Evolutionary conservation across 2,113 vertebrate genomes (phyloP), one percentile per base, ranked within the genome.

Genomic region (Coturnix japonica): DNA sequence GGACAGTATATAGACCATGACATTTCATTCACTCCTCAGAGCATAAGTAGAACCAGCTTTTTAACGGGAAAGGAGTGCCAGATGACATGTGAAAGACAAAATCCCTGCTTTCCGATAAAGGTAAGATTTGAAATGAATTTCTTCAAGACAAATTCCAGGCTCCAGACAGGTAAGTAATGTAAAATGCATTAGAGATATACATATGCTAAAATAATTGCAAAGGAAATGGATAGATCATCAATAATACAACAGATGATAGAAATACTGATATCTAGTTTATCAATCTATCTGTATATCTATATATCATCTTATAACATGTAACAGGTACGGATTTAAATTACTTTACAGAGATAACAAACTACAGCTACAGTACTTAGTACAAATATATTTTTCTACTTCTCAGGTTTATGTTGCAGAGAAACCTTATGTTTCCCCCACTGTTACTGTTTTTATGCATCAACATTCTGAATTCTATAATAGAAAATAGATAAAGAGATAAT

Each of bases 1-100:
- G 99, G 99, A 26, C 99, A 99, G 89, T 99, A 99, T 75, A 98
- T 99, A 20, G 98, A 95, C 91, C 99, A 99, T 20, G 99, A 99
- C 94, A 96, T 99, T 5, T 95, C 98, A 21, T 98, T 99, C 74
- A 99, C 99, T 15, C 99, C 98, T 3, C 99, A 99, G 94, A 99
- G 97, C 92, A 91, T 94, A 63, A 96, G 96, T 53, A 92, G 44
- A 37, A 71, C 88, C 1, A 31, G 94, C 2, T 96, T 97, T 49
- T 59, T 84, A 37, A 96, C 70, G 8, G 95, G 94, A 11, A 47
- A 26, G 3, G 96, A 98, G 57, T 99, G 99, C 87, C 91, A 96
- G 44, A 89, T 26, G 44, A 97, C 96, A 2, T 99, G 98, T 69
- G 95, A 97, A 89, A 98, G 98, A 67, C 91, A 89, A 44, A 96